These are phyloP conservation scores for Iselma pallidipennis DNA, from an alignment of 2,888 invertebrate genomes.

Conservation along the genomic window DNA sequence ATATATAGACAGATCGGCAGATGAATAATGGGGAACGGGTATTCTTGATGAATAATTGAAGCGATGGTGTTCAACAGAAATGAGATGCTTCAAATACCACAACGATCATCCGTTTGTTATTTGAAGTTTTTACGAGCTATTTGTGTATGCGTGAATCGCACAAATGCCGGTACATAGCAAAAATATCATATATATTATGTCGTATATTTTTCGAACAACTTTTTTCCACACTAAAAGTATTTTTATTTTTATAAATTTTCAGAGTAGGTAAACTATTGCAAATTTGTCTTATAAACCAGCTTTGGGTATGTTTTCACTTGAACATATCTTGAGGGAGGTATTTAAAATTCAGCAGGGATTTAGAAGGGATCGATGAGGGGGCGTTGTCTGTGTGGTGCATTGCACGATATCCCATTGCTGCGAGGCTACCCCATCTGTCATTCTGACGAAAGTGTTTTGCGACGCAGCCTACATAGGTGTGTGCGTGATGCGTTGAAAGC, in stretches of 20 bases:
- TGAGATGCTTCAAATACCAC: constrained; percentile 28
- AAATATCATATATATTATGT: neutral
- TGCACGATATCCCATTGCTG: constrained; percentile 4
- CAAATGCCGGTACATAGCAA: neutral
- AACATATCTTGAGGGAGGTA: constrained; percentile 1
- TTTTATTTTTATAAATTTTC: neutral
- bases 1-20: neutral
- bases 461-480: constrained; percentile 14
- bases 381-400: neutral
- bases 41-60: constrained; percentile 25
- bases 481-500: constrained; percentile 9
- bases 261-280: neutral
- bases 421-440: constrained; percentile 20
- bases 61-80: constrained; percentile 13
- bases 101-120: constrained; percentile 30
- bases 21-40: neutral
- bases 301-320: constrained; percentile 1
- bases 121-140: constrained; percentile 30
- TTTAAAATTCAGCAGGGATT: constrained; percentile 1
- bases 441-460: constrained; percentile 15
- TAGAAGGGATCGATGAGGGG: neutral
- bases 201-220: no score
- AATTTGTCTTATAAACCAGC: neutral
- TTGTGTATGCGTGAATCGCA: constrained; percentile 24
- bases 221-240: no score